Evolutionary conservation across 2,797 vertebrate genomes (phyloP).

Genomic region (Dendrocincla tyrannina): DNA sequence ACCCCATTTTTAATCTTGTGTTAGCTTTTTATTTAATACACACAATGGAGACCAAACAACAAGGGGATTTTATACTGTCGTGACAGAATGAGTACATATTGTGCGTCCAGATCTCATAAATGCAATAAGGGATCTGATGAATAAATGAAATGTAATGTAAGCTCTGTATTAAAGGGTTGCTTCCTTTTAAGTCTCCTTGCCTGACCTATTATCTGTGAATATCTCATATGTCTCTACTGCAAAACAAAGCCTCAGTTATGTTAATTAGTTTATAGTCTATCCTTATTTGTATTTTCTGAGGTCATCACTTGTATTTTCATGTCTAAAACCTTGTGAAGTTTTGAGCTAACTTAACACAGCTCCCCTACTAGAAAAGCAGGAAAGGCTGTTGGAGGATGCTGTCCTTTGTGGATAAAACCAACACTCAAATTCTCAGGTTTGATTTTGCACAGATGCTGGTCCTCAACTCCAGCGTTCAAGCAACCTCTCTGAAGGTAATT

Average conservation of each 20-base stretch:
- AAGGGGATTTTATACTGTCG: background rate
- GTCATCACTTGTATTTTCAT: background rate
- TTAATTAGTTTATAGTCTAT: background rate
- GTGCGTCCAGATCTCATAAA: background rate
- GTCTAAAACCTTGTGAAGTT: background rate
- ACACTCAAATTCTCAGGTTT: background rate
- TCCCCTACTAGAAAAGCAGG: background rate
- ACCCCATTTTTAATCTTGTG: background rate
- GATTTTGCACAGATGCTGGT: background rate
- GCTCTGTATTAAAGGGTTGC: background rate
- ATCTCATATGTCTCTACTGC: background rate
- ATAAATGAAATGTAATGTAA: background rate
- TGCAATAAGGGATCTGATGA: background rate
- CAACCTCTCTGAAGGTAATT: background rate
- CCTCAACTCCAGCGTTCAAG: background rate
- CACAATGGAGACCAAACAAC: background rate
- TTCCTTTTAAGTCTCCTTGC: background rate
- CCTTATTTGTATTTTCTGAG: background rate
- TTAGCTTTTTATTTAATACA: conserved; percentile 8
- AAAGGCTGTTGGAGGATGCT: background rate
- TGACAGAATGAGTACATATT: conserved; percentile 5
- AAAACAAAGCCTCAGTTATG: background rate
- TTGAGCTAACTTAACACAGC: background rate
- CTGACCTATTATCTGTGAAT: background rate
- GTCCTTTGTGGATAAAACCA: background rate